phyloP scores from a whole-genome alignment of 2,797 vertebrate genomes.

The Coendou prehensilis region DNA sequence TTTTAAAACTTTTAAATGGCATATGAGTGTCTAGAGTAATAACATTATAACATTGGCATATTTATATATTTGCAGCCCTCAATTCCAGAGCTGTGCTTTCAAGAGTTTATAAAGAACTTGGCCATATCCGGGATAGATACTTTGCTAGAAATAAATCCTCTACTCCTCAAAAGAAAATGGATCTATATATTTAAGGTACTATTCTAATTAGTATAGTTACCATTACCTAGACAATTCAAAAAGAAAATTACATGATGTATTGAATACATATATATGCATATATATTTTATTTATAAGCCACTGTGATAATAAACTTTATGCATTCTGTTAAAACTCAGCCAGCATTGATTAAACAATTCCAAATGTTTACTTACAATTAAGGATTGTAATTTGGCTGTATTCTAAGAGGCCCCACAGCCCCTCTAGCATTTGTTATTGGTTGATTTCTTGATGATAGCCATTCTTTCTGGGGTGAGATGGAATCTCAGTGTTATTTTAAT shows the following conservation, averaged over 20 bases:
- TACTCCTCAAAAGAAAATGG: not conserved
- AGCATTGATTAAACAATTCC: constrained; percentile 79
- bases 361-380: constrained; percentile 76
- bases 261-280: not conserved
- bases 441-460: too few species aligned
- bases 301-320: constrained; percentile 41
- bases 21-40: not conserved
- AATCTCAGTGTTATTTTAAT: too few species aligned
- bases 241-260: constrained; percentile 12
- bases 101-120: not conserved
- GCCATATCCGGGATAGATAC: not conserved
- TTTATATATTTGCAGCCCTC: too few species aligned
- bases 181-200: not conserved
- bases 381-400: constrained; percentile 56
- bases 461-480: too few species aligned
- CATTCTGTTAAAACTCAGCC: constrained; percentile 55
- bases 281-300: constrained; percentile 66
- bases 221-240: constrained; percentile 55
- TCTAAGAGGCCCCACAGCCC: constrained; percentile 8
- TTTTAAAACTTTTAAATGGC: not conserved
- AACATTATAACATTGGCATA: not conserved
- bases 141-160: constrained; percentile 35
- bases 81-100: not conserved
- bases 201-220: constrained; percentile 46
- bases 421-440: too few species aligned